Conservation (phyloP, 1,140 invertebrate genomes). For the Bombyx mandarina region DNA sequence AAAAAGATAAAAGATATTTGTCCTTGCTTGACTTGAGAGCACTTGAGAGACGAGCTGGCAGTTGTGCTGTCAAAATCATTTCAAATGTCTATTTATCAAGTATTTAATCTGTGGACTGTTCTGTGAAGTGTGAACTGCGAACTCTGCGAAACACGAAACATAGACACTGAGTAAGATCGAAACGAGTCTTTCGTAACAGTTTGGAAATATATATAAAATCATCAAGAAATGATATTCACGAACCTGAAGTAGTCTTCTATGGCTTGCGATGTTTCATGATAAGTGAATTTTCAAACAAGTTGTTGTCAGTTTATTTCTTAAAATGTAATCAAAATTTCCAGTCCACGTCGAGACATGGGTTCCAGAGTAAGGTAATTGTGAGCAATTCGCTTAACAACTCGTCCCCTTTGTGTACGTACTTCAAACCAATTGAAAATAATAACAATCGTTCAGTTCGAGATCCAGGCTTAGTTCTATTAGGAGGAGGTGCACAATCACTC, state of each 20-base stretch:
- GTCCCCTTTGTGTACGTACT: constrained; percentile 3
- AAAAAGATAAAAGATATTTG: too few species aligned
- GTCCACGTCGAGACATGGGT: constrained; percentile 58
- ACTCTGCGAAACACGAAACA: background rate
- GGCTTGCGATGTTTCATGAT: constrained; percentile 46
- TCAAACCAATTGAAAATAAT: background rate
- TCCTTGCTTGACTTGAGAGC: too few species aligned
- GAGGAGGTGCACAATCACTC: constrained; percentile 9
- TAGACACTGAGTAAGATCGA: constrained; percentile 4
- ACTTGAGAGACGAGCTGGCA: too few species aligned
- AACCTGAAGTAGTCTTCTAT: constrained; percentile 39
- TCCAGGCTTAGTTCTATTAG: background rate
- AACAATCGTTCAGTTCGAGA: background rate
- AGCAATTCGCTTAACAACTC: constrained; percentile 6
- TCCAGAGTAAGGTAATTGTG: constrained; percentile 55
- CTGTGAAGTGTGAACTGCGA: too few species aligned
- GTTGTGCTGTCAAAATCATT: too few species aligned
- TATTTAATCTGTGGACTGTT: too few species aligned
- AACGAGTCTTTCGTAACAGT: constrained; percentile 26
- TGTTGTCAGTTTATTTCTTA: constrained; percentile 23
- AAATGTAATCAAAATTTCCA: constrained; percentile 48
- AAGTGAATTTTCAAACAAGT: constrained; percentile 25
- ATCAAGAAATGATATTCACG: constrained; percentile 31
- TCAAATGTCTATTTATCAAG: too few species aligned
- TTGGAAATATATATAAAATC: constrained; percentile 29